phyloP scores from a whole-genome alignment of 30 jellyfish, hydroid and myxozoan species.

The Aurelia sp. region DNA sequence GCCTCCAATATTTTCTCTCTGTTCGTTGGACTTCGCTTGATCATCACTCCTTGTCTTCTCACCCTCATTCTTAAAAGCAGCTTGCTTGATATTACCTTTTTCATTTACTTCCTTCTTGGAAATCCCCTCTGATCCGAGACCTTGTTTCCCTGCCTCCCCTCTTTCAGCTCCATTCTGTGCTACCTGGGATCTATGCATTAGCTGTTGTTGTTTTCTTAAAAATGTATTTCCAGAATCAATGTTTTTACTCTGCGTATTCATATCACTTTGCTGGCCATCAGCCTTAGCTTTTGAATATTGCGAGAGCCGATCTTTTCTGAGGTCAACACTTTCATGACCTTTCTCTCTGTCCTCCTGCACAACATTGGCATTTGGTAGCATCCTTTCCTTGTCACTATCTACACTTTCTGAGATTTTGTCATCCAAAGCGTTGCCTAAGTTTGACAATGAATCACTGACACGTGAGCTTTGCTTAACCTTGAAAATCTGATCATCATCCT shows the following conservation, averaged over 20 bases:
- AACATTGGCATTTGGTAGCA: too few relatives aligned
- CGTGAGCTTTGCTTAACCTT: too few relatives aligned
- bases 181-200: constrained; percentile 28
- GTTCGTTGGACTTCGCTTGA: background rate
- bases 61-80: background rate
- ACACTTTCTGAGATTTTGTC: too few relatives aligned
- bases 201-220: constrained; percentile 41
- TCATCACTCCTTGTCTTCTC: background rate
- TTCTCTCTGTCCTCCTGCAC: background rate
- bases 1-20: background rate
- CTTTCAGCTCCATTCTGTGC: background rate
- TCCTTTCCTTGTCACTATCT: too few relatives aligned
- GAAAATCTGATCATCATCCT: too few relatives aligned
- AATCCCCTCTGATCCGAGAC: background rate
- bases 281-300: constrained; percentile 40
- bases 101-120: too few relatives aligned
- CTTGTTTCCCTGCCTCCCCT: background rate
- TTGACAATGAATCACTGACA: too few relatives aligned
- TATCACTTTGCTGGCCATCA: constrained; percentile 9
- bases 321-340: background rate
- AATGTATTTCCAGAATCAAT: constrained; percentile 31
- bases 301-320: constrained; percentile 15
- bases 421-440: too few relatives aligned
- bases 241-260: background rate
- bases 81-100: background rate